A percentile compares a stretch with the other conserved stretches of the same genome.
These are phyloP conservation scores for Tricholauxania praeusta DNA, from an alignment of 2,888 invertebrate species.

Conservation along the genomic window DNA sequence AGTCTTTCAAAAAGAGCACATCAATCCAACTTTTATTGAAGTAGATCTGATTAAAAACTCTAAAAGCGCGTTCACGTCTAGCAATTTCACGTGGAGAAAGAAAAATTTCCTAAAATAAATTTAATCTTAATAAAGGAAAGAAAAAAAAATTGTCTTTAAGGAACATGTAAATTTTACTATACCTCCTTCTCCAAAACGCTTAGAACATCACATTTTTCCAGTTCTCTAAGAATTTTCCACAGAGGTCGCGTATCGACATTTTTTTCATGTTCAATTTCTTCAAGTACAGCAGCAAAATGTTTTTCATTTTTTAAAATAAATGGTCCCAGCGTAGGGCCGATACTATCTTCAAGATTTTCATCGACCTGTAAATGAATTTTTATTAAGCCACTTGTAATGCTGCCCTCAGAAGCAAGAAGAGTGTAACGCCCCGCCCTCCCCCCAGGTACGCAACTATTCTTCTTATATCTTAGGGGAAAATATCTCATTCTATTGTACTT, in stretches of 20 bases:
- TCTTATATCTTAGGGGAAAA: too few species aligned
- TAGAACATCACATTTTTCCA: constrained; percentile 58
- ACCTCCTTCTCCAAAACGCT: constrained; percentile 58
- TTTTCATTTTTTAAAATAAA: constrained; percentile 58
- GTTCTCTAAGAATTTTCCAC: constrained; percentile 61
- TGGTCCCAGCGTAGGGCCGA: constrained; percentile 56
- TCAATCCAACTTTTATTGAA: constrained; percentile 60
- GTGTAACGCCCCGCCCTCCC: too few species aligned
- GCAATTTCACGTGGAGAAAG: constrained; percentile 59
- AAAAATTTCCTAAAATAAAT: constrained; percentile 50
- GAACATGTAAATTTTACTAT: not conserved
- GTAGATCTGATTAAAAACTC: constrained; percentile 61
- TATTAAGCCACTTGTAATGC: too few species aligned
- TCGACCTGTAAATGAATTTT: constrained; percentile 50
- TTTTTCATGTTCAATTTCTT: constrained; percentile 49
- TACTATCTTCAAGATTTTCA: constrained; percentile 59
- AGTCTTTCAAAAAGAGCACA: constrained; percentile 56
- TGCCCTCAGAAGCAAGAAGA: too few species aligned
- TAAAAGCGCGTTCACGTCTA: constrained; percentile 55
- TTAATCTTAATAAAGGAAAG: not conserved
- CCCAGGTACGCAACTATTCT: too few species aligned
- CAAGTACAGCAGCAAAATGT: constrained; percentile 52
- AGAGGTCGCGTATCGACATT: constrained; percentile 53
- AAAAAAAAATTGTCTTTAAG: not conserved
- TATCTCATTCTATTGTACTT: constrained; percentile 28